Evolutionary conservation across 2,888 invertebrate genomes (phyloP).

Genomic region (Dynastes grantii): DNA sequence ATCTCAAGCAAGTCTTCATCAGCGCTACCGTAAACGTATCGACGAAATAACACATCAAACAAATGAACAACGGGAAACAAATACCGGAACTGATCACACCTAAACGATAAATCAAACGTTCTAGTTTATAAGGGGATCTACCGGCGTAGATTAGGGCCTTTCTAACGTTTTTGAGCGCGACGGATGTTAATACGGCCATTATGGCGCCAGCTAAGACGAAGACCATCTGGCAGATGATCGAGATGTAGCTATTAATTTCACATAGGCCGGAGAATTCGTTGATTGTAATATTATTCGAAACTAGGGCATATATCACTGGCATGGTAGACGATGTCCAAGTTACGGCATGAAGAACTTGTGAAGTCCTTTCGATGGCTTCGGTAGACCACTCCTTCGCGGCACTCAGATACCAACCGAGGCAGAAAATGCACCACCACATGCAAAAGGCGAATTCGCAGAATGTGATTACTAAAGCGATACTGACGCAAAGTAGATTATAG

Average conservation of each 20-base stretch:
- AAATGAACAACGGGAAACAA: slow-evolving; percentile 80
- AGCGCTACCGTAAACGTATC: slow-evolving; percentile 61
- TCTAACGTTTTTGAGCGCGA: slow-evolving; percentile 84
- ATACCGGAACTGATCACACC: slow-evolving; percentile 86
- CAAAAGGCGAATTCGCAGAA: slow-evolving; percentile 87
- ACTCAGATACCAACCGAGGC: slow-evolving; percentile 91
- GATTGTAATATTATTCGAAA: slow-evolving; percentile 84
- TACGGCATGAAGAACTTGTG: slow-evolving; percentile 88
- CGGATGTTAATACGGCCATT: slow-evolving; percentile 82
- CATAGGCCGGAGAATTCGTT: slow-evolving; percentile 89
- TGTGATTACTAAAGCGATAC: slow-evolving; percentile 63
- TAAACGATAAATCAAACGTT: slow-evolving; percentile 82
- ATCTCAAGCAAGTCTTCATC: slow-evolving; percentile 61
- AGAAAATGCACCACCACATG: slow-evolving; percentile 91
- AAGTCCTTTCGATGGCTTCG: slow-evolving; percentile 90
- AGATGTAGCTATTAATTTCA: slow-evolving; percentile 72
- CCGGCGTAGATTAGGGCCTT: slow-evolving; percentile 73
- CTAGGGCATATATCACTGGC: slow-evolving; percentile 87
- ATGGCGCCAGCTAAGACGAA: slow-evolving; percentile 76
- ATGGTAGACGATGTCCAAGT: slow-evolving; percentile 93
- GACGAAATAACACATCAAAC: slow-evolving; percentile 76
- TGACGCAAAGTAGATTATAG: slow-evolving; percentile 59
- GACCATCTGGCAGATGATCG: slow-evolving; percentile 61
- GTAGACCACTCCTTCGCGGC: slow-evolving; percentile 95
- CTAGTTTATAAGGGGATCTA: slow-evolving; percentile 75